These are phyloP conservation scores for Pelusios castaneus DNA, from an alignment of 2,113 vertebrate genomes.

Conservation along the genomic window DNA sequence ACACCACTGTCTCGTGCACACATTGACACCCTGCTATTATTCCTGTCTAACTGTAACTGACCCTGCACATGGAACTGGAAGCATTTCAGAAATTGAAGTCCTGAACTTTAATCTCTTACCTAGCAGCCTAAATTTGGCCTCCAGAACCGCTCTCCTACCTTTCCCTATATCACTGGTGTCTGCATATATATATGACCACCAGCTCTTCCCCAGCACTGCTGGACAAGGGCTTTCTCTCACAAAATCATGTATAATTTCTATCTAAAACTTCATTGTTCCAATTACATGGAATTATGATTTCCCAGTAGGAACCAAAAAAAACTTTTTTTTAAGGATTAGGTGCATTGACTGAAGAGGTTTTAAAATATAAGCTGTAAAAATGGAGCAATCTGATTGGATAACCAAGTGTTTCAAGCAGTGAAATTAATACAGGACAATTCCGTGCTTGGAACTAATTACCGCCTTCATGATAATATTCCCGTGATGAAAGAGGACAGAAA, in stretches of 20 bases:
- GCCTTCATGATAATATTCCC: conserved; percentile 27
- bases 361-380: conserved; percentile 15
- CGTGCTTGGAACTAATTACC: conserved; percentile 43
- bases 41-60: not conserved
- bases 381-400: conserved; percentile 17
- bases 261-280: not conserved
- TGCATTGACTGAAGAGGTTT: conserved; percentile 8
- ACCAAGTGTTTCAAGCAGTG: conserved; percentile 10
- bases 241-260: conserved; percentile 15
- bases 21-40: not conserved
- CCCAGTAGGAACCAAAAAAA: not conserved
- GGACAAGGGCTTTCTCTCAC: not conserved
- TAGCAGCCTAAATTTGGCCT: not conserved
- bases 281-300: conserved; percentile 28
- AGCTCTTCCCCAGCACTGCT: not conserved
- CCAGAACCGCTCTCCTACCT: not conserved
- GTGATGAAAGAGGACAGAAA: not conserved
- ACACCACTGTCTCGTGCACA: not conserved
- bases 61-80: not conserved
- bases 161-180: not conserved
- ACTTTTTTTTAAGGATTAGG: conserved; percentile 31
- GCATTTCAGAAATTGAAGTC: not conserved
- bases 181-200: not conserved
- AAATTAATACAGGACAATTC: conserved; percentile 31
- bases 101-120: not conserved